Conservation (phyloP, 2,113 vertebrate species). For the Semnopithecus entellus region DNA sequence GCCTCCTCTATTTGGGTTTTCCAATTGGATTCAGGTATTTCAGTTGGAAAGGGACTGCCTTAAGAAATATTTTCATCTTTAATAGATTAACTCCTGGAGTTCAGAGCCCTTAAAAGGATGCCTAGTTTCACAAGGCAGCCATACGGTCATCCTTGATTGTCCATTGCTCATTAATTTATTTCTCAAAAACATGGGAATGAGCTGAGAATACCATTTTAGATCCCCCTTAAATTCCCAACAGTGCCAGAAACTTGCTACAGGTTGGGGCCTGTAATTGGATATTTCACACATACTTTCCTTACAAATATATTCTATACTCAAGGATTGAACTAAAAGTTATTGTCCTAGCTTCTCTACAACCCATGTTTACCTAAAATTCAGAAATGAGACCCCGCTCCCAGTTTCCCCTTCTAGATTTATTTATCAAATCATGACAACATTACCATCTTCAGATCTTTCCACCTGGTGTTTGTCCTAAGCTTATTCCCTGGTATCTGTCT, state of each 20-base stretch:
- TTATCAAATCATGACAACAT: not conserved
- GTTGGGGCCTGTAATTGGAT: not conserved
- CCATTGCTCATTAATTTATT: not conserved
- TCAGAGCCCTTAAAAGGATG: not conserved
- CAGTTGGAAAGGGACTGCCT: not conserved
- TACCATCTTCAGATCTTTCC: not conserved
- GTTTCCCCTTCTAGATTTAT: not conserved
- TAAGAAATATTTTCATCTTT: not conserved
- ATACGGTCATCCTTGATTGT: not conserved
- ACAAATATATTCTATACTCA: not conserved
- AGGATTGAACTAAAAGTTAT: not conserved
- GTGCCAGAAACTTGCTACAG: not conserved
- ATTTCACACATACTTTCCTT: not conserved
- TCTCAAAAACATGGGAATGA: not conserved
- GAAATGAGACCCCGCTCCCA: not conserved
- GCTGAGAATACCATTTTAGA: not conserved
- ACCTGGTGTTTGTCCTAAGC: not conserved
- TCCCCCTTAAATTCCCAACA: not conserved
- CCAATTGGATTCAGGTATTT: not conserved
- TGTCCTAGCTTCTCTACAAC: not conserved
- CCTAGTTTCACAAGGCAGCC: not conserved
- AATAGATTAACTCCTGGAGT: not conserved
- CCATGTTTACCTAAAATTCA: not conserved
- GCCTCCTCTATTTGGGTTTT: not conserved
- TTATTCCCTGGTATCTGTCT: not conserved